Conservation (phyloP, 2,888 invertebrate genomes). For the Eulithis testata region DNA sequence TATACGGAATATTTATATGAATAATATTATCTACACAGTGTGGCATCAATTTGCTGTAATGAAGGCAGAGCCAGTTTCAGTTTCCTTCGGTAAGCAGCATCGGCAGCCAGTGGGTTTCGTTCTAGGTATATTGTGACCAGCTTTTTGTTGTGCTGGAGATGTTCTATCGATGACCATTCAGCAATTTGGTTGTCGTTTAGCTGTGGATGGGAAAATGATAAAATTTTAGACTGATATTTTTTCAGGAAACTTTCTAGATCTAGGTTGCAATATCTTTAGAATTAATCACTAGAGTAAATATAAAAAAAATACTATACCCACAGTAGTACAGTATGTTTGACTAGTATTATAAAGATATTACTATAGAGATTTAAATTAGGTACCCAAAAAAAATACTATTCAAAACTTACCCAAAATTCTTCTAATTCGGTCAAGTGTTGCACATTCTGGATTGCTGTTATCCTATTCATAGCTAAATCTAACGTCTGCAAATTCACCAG, state of each 20-base stretch:
- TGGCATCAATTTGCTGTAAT: constrained; percentile 97
- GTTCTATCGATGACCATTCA: constrained; percentile 93
- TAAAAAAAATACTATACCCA: too few species aligned
- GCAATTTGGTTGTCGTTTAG: constrained; percentile 95
- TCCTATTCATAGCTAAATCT: constrained; percentile 95
- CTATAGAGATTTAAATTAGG: too few species aligned
- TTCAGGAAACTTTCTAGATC: background rate
- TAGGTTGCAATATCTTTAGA: background rate
- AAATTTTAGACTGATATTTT: background rate
- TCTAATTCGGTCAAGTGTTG: constrained; percentile 90
- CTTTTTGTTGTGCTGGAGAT: constrained; percentile 87
- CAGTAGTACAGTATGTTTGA: too few species aligned
- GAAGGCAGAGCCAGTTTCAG: constrained; percentile 94
- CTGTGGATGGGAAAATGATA: constrained; percentile 71
- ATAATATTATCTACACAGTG: constrained; percentile 89
- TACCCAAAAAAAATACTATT: background rate
- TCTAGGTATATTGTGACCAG: constrained; percentile 96
- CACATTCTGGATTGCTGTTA: constrained; percentile 91
- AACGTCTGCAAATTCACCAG: constrained; percentile 91
- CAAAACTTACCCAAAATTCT: constrained; percentile 95
- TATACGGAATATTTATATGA: background rate
- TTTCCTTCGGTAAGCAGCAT: constrained; percentile 94
- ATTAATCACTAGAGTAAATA: background rate
- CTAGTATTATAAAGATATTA: too few species aligned
- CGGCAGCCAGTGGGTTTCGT: constrained; percentile 93